Evolutionary conservation across 2,888 invertebrate genomes (phyloP).

Genomic region (Cabera pusaria): DNA sequence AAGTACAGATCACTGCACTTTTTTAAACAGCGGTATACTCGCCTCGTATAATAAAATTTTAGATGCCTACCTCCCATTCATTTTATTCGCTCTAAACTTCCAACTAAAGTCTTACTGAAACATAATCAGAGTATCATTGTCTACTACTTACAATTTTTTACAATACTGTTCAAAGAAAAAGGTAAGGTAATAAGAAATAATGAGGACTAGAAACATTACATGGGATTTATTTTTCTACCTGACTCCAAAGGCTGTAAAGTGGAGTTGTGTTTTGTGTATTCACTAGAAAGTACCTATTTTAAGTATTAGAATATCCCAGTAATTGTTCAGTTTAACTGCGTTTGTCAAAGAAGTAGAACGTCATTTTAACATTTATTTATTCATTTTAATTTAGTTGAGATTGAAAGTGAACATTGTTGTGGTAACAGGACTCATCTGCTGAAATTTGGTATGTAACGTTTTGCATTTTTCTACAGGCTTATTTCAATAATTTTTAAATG

Average conservation of each 20-base stretch:
- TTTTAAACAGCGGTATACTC: too few relatives aligned
- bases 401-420: too few relatives aligned
- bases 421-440: too few relatives aligned
- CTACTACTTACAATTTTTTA: slow-evolving; percentile 1
- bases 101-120: slow-evolving; percentile 29
- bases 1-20: too few relatives aligned
- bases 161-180: slow-evolving; percentile 17
- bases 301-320: slow-evolving; percentile 25
- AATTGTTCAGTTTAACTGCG: slow-evolving; percentile 29
- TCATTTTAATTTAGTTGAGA: too few relatives aligned
- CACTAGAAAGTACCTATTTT: slow-evolving; percentile 29
- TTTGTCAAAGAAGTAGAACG: slow-evolving; percentile 25
- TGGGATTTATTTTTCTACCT: slow-evolving; percentile 41
- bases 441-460: too few relatives aligned
- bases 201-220: slow-evolving; percentile 26
- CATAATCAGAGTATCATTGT: slow-evolving; percentile 21
- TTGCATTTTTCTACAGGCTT: too few relatives aligned
- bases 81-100: too few relatives aligned
- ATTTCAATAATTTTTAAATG: too few relatives aligned
- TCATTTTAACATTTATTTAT: background rate
- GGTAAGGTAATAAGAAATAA: slow-evolving; percentile 18
- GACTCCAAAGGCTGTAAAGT: slow-evolving; percentile 25
- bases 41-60: too few relatives aligned
- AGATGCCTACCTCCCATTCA: too few relatives aligned
- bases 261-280: slow-evolving; percentile 42